These are phyloP conservation scores for Drosophila lutescens DNA, from an alignment of 2,888 invertebrate species.

Conservation along the genomic window DNA sequence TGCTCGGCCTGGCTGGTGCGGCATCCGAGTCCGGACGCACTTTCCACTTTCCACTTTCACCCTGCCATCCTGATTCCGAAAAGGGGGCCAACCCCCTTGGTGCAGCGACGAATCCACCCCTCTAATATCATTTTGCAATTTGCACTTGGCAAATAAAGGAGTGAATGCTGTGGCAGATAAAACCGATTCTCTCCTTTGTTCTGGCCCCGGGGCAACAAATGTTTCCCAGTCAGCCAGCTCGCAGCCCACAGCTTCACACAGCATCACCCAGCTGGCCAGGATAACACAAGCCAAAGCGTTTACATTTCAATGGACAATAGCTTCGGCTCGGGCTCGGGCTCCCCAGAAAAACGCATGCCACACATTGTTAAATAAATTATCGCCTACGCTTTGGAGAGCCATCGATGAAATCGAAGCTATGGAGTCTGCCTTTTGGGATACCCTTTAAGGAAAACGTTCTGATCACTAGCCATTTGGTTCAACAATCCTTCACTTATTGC, in stretches of 20 bases:
- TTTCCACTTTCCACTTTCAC: constrained; percentile 60
- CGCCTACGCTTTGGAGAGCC: constrained; percentile 55
- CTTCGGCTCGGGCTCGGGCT: constrained; percentile 17
- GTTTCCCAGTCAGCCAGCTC: constrained; percentile 26
- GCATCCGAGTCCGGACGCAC: constrained; percentile 41
- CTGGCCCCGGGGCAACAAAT: constrained; percentile 57
- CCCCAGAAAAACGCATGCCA: constrained; percentile 51
- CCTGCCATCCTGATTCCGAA: constrained; percentile 17
- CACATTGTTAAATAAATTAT: constrained; percentile 80
- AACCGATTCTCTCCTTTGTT: constrained; percentile 66
- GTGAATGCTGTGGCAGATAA: constrained; percentile 75
- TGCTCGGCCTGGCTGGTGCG: constrained; percentile 53
- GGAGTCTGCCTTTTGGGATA: constrained; percentile 18
- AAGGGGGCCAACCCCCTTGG: constrained; percentile 57
- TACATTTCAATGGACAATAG: constrained; percentile 66
- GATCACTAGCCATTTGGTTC: not conserved
- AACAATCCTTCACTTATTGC: too few species aligned
- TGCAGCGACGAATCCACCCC: constrained; percentile 48
- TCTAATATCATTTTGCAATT: constrained; percentile 81
- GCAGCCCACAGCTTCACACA: constrained; percentile 27
- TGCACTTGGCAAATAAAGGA: constrained; percentile 81
- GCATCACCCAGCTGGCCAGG: constrained; percentile 24
- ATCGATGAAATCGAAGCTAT: constrained; percentile 56
- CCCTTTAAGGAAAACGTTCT: constrained; percentile 17
- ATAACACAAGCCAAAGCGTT: constrained; percentile 36